These are phyloP conservation scores for Ploceus nigricollis DNA, from an alignment of 2,113 vertebrate species.

Conservation along the genomic window DNA sequence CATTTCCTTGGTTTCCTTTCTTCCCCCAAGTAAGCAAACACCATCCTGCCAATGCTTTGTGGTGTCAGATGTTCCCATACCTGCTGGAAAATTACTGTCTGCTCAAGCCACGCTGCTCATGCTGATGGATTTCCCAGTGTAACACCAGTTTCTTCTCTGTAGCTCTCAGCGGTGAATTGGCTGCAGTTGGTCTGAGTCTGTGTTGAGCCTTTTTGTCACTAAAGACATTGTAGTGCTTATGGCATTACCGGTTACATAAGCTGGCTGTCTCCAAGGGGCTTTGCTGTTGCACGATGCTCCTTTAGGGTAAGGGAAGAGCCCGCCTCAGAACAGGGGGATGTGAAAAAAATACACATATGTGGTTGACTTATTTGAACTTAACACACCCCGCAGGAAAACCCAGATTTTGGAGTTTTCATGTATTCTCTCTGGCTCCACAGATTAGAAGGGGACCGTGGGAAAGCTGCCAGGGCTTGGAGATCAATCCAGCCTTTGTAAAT, in stretches of 20 bases:
- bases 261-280: conserved; percentile 1
- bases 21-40: not conserved
- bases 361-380: not conserved
- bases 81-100: not conserved
- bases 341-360: not conserved
- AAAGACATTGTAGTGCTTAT: conserved; percentile 37
- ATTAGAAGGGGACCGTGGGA: conserved; percentile 62
- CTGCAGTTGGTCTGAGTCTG: not conserved
- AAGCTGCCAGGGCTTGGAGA: conserved; percentile 65
- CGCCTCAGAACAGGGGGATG: not conserved
- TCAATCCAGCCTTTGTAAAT: conserved; percentile 66
- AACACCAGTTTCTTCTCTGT: not conserved
- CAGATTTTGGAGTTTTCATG: not conserved
- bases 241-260: conserved; percentile 52
- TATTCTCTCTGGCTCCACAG: conserved; percentile 18
- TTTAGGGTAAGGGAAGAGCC: conserved; percentile 37
- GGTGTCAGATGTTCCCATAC: not conserved
- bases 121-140: not conserved
- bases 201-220: conserved; percentile 41
- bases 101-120: not conserved
- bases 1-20: not conserved
- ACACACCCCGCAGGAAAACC: not conserved
- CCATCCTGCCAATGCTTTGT: not conserved
- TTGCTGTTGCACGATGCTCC: conserved; percentile 18
- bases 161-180: not conserved